Base-by-base conservation (phyloP, 2,797 vertebrate genomes). In the Microcaecilia unicolor region DNA sequence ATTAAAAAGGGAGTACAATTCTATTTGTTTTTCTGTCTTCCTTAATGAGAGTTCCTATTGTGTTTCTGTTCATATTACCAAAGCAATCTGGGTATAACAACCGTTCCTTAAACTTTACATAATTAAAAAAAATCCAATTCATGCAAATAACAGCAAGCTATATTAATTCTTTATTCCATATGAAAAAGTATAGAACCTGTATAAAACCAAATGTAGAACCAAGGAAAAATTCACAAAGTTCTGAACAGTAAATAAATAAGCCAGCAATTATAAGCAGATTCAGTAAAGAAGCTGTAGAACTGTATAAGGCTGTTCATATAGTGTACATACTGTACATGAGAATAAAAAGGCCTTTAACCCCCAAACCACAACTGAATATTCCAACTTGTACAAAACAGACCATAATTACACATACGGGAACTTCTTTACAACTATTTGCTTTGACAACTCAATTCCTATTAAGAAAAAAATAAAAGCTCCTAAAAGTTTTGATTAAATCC, bases 181-280 rank as follows among this genome's bases (percentile, higher is more conserved):
- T 31, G 72, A 70, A 75, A 78, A 71, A 80, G 80, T 85, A 85
- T 91, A 89, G 86, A 91, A 95, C 93, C 89, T 97, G 92, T 99
- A 94, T 94, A 96, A 95, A 96, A 93, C 52, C 76, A 68, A 95
- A 91, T 90, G 93, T 93, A 88, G 78, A 58, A 66, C 73, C 54
- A 48, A 63, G 84, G 83, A 88, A 91, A 85, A 79, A 84, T 78
- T 78, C 69, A 66, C 23, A 34, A 18, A 34, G 25, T 31, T 65
- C 71, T 80, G 75, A 77, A 77, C 61, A 59, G 80, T 83, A 85
- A 93, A 84, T 85, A 99, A 98, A 98, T 97, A 97, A 90, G 84
- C 88, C 84, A 70, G 84, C 81, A 80, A 85, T 81, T 78, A 74
- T 61, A 85, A 81, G 84, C 83, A 77, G 81, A 70, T 78, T 80